Evolutionary conservation across 2,888 invertebrate species (phyloP).

Genomic region (Octodonta nipae): DNA sequence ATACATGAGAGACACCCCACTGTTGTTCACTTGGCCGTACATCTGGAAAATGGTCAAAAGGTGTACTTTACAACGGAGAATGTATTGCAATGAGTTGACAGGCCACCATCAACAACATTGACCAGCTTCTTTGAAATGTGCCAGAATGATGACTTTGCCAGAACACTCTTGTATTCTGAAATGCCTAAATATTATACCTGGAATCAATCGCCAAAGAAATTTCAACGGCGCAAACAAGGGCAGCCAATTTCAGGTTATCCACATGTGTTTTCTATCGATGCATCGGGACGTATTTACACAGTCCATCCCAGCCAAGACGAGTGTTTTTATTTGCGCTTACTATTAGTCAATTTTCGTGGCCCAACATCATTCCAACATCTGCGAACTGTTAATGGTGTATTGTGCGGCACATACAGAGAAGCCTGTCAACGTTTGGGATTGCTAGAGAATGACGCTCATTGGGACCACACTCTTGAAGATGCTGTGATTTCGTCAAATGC

Average conservation of each 20-base stretch:
- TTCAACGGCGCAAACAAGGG: background rate
- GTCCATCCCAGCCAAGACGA: background rate
- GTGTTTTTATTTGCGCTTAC: constrained; percentile 1
- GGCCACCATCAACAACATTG: constrained; percentile 1
- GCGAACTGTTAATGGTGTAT: background rate
- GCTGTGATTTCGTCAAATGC: background rate
- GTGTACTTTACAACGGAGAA: constrained; percentile 6
- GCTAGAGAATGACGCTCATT: background rate
- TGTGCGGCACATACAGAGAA: background rate
- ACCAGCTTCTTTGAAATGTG: constrained; percentile 3
- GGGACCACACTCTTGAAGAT: background rate
- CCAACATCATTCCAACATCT: background rate
- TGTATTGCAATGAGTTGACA: too few relatives aligned
- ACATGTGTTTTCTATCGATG: background rate
- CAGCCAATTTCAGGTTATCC: background rate
- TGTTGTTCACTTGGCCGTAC: constrained; percentile 14
- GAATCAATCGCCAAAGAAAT: constrained; percentile 7
- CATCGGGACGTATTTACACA: background rate
- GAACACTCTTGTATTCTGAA: constrained; percentile 13
- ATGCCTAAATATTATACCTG: constrained; percentile 14
- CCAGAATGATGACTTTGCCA: constrained; percentile 10
- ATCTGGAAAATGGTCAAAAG: constrained; percentile 13
- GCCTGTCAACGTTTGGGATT: background rate
- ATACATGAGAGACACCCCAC: constrained; percentile 23
- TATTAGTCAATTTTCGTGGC: background rate